These are phyloP conservation scores for Eubucco bourcierii DNA, from an alignment of 2,113 vertebrate species.

Conservation along the genomic window DNA sequence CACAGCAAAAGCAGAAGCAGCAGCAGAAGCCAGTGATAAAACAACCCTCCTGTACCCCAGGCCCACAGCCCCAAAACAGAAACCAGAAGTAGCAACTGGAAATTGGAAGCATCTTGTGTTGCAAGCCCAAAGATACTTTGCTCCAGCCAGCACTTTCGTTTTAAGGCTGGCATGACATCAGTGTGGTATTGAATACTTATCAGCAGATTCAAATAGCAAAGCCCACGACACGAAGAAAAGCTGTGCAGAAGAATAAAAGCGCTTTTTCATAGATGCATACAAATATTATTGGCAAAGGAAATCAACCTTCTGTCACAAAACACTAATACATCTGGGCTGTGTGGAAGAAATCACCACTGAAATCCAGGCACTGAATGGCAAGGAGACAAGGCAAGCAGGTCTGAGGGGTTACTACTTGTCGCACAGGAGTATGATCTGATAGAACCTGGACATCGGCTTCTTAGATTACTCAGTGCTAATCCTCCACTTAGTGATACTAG, in stretches of 20 bases:
- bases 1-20: no score
- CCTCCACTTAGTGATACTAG: not conserved
- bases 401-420: not conserved
- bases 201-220: no score
- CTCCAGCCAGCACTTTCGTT: no score
- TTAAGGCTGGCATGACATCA: no score
- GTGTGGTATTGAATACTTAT: no score
- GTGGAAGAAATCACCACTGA: not conserved
- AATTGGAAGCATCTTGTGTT: no score
- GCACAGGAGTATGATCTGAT: not conserved
- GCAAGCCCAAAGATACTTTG: no score
- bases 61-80: no score
- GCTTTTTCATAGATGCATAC: not conserved
- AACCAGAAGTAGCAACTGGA: no score
- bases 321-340: not conserved
- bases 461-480: not conserved
- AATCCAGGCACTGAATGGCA: not conserved
- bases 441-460: not conserved
- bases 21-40: no score
- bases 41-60: no score
- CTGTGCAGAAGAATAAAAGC: not conserved
- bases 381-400: not conserved
- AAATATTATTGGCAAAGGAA: constrained; percentile 32
- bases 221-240: not conserved
- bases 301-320: not conserved